These are phyloP conservation scores for Anoura caudifer DNA, from an alignment of 2,113 vertebrate genomes.

Conservation along the genomic window DNA sequence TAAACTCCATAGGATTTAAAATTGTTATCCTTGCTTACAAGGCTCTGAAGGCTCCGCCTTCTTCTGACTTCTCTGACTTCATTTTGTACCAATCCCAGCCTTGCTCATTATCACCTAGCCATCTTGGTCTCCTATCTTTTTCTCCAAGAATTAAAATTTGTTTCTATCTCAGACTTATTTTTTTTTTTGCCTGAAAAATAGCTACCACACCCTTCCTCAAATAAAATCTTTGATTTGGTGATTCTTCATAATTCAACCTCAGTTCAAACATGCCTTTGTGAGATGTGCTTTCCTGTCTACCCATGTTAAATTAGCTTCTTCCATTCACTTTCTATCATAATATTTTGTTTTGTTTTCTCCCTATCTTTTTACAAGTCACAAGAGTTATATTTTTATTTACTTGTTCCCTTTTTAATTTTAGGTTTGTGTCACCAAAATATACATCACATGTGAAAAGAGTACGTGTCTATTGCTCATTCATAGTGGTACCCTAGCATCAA, in stretches of 20 bases:
- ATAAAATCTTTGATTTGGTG: neutral
- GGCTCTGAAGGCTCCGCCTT: neutral
- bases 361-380: neutral
- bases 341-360: neutral
- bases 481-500: neutral
- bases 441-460: neutral
- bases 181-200: neutral
- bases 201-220: rapidly evolving
- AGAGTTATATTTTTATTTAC: neutral
- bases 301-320: neutral
- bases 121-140: neutral
- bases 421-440: neutral
- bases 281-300: neutral
- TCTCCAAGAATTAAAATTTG: neutral
- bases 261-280: neutral
- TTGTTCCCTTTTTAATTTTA: neutral
- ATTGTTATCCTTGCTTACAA: rapidly evolving
- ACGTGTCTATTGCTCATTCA: neutral
- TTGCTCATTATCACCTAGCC: neutral
- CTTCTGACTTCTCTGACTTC: neutral
- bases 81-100: no score
- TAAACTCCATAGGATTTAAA: neutral
- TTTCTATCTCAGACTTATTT: neutral
- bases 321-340: neutral
- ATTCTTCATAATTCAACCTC: neutral